Base-by-base conservation (phyloP, 2,797 vertebrate species). In the Diplodus sargus region DNA sequence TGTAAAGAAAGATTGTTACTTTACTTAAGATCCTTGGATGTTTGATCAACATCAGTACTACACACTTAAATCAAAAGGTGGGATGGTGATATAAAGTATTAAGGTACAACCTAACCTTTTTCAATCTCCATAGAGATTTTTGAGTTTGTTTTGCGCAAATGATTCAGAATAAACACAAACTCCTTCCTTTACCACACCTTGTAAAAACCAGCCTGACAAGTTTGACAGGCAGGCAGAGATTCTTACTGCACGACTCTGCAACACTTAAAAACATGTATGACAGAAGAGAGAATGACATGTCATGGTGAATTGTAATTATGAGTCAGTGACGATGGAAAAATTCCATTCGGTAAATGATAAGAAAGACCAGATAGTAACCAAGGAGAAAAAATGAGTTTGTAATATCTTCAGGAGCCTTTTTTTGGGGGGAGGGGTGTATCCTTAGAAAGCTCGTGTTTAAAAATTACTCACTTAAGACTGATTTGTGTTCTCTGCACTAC, bases 191-290 rank as follows among this genome's bases (percentile, higher is more conserved):
- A 59, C 65, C 58, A 2, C 85, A 81, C 87, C 87, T 86, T 20
- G 8, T 14, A 39, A 0, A 53, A 90, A 89, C 91, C 74, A 49
- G 93, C 87, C 16, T 1, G 67, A 79, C 92, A 3, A 66, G 93
- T 84, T 59, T 0, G 49, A 84, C 89, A 3, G 23, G 90, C 56
- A 28, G 20, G 61, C 74, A 90, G 57, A 87, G 70, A 91, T 93
- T 93, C 68, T 70, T 83, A 5, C 4, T 3, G 2, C 3, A 17
- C 3, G 15, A 3, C 16, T 60, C 4, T 3, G 0, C 42, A 34
- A 28, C 39, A 16, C 42, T 22, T 52, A 0, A 1, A 73, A 18
- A 57, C 22, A 20, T 17, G 6, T 15, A 0, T 16, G 18, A n/a
- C 3, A 47, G 48, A 72, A 6, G 7, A 0, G 42, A 39, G 25